These are phyloP conservation scores for Grallaria varia DNA, from an alignment of 2,113 vertebrate species.

Conservation along the genomic window DNA sequence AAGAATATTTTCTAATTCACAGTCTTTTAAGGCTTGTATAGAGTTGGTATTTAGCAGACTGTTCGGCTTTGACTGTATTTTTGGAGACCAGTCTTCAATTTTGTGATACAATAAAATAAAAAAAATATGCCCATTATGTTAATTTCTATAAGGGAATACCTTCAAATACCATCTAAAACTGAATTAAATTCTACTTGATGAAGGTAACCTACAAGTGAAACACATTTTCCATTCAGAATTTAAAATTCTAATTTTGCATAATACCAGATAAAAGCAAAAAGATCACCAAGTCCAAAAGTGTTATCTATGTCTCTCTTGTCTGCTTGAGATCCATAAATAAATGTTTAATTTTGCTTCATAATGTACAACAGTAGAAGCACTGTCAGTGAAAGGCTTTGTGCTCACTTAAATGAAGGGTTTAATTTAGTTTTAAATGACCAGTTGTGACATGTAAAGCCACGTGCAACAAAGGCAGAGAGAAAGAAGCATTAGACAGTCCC, in stretches of 20 bases:
- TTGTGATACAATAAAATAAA: background rate
- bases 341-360: background rate
- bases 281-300: background rate
- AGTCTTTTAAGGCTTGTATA: background rate
- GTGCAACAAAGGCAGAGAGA: background rate
- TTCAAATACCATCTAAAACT: background rate
- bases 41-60: background rate
- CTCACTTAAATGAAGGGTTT: background rate
- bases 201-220: background rate
- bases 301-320: background rate
- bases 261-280: background rate
- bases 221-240: background rate
- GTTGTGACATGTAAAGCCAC: background rate
- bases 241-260: background rate
- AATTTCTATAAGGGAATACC: background rate
- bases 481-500: background rate
- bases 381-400: background rate
- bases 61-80: background rate
- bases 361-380: background rate
- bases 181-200: background rate
- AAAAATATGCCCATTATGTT: background rate
- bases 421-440: background rate
- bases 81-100: background rate
- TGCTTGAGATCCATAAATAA: background rate
- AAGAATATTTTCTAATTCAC: background rate